Conservation (phyloP, 1,140 invertebrate species). For the Pectinophora gossypiella region DNA sequence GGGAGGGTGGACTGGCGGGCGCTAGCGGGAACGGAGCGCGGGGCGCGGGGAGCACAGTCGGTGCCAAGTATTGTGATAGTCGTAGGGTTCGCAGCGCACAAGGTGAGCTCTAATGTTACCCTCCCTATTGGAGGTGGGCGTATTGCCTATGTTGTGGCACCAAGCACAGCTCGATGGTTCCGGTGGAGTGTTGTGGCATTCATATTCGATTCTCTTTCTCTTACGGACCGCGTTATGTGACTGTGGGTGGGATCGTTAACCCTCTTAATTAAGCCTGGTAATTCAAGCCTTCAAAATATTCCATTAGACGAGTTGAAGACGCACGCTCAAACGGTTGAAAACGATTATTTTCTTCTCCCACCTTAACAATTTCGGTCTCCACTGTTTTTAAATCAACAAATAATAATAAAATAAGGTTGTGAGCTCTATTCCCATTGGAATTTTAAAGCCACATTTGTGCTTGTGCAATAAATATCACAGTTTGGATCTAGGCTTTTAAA, state of each 20-base stretch:
- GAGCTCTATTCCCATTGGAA: constrained; percentile 75
- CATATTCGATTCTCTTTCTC: constrained; percentile 13
- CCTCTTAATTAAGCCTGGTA: not conserved
- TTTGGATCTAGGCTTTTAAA: constrained; percentile 77
- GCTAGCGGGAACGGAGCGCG: not conserved
- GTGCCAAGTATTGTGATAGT: constrained; percentile 46
- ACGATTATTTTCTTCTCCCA: constrained; percentile 41
- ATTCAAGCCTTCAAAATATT: constrained; percentile 9
- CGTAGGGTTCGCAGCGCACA: constrained; percentile 74
- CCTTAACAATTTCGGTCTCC: constrained; percentile 46
- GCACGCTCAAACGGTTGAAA: constrained; percentile 34
- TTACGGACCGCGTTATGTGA: not conserved
- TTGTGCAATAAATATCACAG: constrained; percentile 78
- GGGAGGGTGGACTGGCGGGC: constrained; percentile 10
- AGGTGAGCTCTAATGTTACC: constrained; percentile 73
- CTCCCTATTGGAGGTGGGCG: constrained; percentile 74
- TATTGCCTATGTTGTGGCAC: constrained; percentile 72
- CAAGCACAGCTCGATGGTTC: constrained; percentile 67
- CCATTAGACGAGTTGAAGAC: constrained; percentile 29
- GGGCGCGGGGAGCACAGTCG: not conserved
- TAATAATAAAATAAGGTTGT: constrained; percentile 72
- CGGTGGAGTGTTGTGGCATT: constrained; percentile 51
- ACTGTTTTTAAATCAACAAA: constrained; percentile 47
- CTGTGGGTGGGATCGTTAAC: not conserved
- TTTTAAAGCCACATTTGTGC: constrained; percentile 75